These are phyloP conservation scores for Drosophila robusta DNA, from an alignment of 2,888 invertebrate genomes.

Conservation along the genomic window DNA sequence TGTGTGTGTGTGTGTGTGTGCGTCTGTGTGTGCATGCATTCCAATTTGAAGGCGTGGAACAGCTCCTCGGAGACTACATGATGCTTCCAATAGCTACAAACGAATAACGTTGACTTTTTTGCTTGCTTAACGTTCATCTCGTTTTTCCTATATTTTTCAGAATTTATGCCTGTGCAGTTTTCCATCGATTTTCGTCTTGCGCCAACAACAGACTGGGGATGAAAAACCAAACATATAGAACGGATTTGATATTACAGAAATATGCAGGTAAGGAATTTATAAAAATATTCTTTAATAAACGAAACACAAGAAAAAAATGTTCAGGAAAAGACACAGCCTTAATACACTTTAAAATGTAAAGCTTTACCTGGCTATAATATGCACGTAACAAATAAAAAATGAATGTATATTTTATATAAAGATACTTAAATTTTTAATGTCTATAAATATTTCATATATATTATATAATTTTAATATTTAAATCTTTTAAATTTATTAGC, in stretches of 20 bases:
- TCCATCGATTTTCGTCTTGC: conserved; percentile 79
- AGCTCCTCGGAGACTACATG: conserved; percentile 26
- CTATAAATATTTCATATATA: no score
- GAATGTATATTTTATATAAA: no score
- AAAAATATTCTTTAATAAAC: not conserved
- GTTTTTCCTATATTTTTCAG: conserved; percentile 57
- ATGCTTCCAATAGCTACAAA: conserved; percentile 6
- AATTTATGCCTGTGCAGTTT: conserved; percentile 75
- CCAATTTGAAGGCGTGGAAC: conserved; percentile 15
- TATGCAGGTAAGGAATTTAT: conserved; percentile 82
- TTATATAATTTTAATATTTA: no score
- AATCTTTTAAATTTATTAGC: no score
- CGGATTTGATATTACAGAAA: conserved; percentile 82
- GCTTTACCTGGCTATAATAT: no score
- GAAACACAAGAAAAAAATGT: no score
- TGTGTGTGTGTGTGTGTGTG: conserved; percentile 7
- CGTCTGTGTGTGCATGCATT: conserved; percentile 12
- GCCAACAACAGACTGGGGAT: conserved; percentile 84
- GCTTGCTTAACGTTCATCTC: conserved; percentile 20
- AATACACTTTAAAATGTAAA: not conserved
- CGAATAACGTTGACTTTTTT: conserved; percentile 16
- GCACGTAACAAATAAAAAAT: no score
- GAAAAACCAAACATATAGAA: conserved; percentile 83
- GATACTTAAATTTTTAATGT: no score
- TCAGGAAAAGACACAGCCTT: not conserved